Evolutionary conservation across 2,797 vertebrate species (phyloP), one percentile per base, ranked within the genome.

Genomic region (Anniella stebbinsi): DNA sequence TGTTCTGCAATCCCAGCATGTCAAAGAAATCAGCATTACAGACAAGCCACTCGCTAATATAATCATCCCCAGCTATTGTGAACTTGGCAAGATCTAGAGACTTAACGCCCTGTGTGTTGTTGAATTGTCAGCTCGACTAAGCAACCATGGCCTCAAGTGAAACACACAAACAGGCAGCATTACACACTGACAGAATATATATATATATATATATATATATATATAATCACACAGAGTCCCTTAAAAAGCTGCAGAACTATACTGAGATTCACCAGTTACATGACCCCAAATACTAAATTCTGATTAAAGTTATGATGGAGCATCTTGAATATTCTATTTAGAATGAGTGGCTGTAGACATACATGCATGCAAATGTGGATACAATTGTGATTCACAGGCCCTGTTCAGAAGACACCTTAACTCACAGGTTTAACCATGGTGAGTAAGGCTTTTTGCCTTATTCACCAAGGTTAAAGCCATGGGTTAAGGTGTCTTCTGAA

Each of bases 121-220:
- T 89, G 73, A 90, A 86, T 86, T 88, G 77, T 28, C 86, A 84
- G 23, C 41, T 91, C 81, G 88, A 86, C 51, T 89, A 60, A 89
- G 54, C 38, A 45, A 82, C 88, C 67, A 38, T 81, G 87, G 82
- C 66, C 66, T 92, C 80, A 38, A 89, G 54, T 70, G 70, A 60
- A 51, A 81, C 81, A 75, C 67, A 70, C 30, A 87, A 90, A 81
- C 28, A 89, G 6, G 28, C 12, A 17, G 12, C 41, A 92, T 94
- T 41, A 38, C 41, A 87, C 38, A 36, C 1, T 81, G 66, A 70
- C 75, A 84, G 12, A 60, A 1, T 12, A 88, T 45, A 45, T 45
- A 45, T 45, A 45, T 45, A 45, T 45, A 45, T 45, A 45, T 45
- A 45, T 45, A 45, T 45, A 45, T 45, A 45, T 45, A 45, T 45